These are phyloP conservation scores for Drosophila aff. DNA, from an alignment of 1,140 invertebrate species.

Conservation along the genomic window DNA sequence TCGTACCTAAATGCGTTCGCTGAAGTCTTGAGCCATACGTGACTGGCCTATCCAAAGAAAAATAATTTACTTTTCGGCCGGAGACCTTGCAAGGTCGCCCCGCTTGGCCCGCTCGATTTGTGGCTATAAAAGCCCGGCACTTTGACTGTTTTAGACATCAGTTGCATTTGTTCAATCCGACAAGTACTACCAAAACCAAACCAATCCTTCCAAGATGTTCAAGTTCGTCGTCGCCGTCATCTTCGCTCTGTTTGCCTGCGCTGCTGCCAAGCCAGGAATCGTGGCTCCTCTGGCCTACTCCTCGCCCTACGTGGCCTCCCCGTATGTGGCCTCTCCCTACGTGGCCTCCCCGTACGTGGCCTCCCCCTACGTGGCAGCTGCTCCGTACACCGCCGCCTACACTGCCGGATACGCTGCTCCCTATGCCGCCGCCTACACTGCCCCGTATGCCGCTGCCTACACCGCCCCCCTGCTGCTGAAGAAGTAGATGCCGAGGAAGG, in stretches of 20 bases:
- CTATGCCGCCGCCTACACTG: slow-evolving; percentile 57
- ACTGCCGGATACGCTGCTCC: slow-evolving; percentile 48
- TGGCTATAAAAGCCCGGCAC: slow-evolving; percentile 47
- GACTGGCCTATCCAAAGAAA: slow-evolving; percentile 32
- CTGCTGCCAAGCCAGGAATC: slow-evolving; percentile 74
- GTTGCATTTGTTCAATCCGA: slow-evolving; percentile 66
- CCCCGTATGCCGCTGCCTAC: slow-evolving; percentile 47
- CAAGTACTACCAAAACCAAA: slow-evolving; percentile 39
- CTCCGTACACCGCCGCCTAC: slow-evolving; percentile 72
- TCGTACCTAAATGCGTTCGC: slow-evolving; percentile 19
- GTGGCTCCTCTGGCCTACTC: slow-evolving; percentile 79
- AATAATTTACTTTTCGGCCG: slow-evolving; percentile 26
- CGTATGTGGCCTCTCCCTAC: slow-evolving; percentile 65
- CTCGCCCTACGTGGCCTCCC: slow-evolving; percentile 56
- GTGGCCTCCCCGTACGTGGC: slow-evolving; percentile 70
- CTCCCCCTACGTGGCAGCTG: slow-evolving; percentile 60
- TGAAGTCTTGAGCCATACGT: slow-evolving; percentile 52
- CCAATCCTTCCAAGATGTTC: slow-evolving; percentile 69
- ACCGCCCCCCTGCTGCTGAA: slow-evolving; percentile 60
- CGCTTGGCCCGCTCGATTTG: not conserved
- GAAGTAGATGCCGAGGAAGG: slow-evolving; percentile 51
- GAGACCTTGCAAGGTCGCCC: slow-evolving; percentile 53
- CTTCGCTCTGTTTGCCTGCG: slow-evolving; percentile 70
- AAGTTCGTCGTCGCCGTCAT: slow-evolving; percentile 72
- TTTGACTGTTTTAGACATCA: slow-evolving; percentile 47